These are phyloP conservation scores for Drosophila chauvacae DNA, from an alignment of 1,140 invertebrate genomes.

Conservation along the genomic window DNA sequence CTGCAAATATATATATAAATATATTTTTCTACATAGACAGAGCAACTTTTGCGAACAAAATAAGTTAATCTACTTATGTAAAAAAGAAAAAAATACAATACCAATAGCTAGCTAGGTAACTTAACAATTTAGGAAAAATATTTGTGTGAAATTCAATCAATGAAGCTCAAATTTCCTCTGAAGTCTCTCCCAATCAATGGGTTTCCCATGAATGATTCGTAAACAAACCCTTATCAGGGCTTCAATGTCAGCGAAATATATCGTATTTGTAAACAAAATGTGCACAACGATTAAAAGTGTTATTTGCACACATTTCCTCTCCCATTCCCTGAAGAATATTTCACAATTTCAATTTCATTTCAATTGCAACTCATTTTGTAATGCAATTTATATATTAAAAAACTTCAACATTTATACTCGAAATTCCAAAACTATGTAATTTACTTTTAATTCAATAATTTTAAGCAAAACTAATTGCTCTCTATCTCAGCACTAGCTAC, in stretches of 20 bases:
- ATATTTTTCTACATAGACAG: conserved; percentile 40
- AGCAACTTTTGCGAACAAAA: conserved; percentile 51
- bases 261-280: conserved; percentile 25
- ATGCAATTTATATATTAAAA: conserved; percentile 41
- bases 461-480: conserved; percentile 9
- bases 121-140: conserved; percentile 11
- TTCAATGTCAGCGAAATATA: conserved; percentile 16
- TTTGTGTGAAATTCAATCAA: conserved; percentile 15
- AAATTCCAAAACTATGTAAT: conserved; percentile 70
- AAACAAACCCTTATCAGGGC: conserved; percentile 23
- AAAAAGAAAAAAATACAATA: conserved; percentile 15
- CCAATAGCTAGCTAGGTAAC: conserved; percentile 34
- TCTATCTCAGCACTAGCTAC: conserved; percentile 32
- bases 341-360: conserved; percentile 23
- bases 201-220: conserved; percentile 19
- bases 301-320: conserved; percentile 38
- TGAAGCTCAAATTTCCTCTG: conserved; percentile 6
- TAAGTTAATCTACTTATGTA: conserved; percentile 34
- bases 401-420: conserved; percentile 47
- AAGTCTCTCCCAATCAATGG: conserved; percentile 9
- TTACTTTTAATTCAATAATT: conserved; percentile 32
- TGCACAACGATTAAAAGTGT: conserved; percentile 19
- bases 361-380: conserved; percentile 64
- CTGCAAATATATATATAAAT: conserved; percentile 53
- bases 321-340: conserved; percentile 16